Base-by-base conservation (phyloP, 2,888 invertebrate species). In the Nineta flava region DNA sequence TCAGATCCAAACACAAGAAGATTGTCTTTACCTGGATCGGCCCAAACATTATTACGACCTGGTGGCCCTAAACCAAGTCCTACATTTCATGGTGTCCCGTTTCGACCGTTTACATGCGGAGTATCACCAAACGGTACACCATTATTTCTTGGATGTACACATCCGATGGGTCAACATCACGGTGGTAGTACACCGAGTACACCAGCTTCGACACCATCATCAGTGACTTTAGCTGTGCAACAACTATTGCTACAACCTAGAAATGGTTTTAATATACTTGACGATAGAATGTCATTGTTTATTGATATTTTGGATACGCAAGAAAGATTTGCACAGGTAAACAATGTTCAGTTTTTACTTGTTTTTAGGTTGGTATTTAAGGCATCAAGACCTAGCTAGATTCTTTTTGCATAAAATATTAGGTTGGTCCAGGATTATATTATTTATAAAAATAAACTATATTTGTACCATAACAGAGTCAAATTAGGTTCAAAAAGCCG, bases 241-340 rank as follows among this genome's bases (percentile, higher is more conserved):
- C 81, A 81, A 58, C 69, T 83, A 46, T 68, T 82, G 51, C 71
- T 75, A 57, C 79, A 82, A 64, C 80, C 83, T 12, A 70, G 83
- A 52, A 83, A 83, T 62, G 83, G 83, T 17, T 81, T 83, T 67
- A 79, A 81, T 59, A 80, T 82, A 62, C 76, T 81, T 69, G 83
- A 83, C 61, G 83, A 84, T 69, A 82, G 83, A 63, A 75, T 86
- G 61, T 76, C 81, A 42, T 73, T 87, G 46, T 84, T 86, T 69
- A 81, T 86, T 63, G 86, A 87, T 61, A 86, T 87, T 59, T 74
- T 87, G 65, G 85, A 85, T 64, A 81, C 85, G 49, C 86, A 87
- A 72, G 83, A 85, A 64, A 74, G 79, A 63, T 81, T 87, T 63
- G 83, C 84, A 62, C 81, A 86, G 85, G 86, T 86, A 68, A 69